phyloP scores from a whole-genome alignment of 2,113 vertebrate species.

The Zosterops hypoxanthus region DNA sequence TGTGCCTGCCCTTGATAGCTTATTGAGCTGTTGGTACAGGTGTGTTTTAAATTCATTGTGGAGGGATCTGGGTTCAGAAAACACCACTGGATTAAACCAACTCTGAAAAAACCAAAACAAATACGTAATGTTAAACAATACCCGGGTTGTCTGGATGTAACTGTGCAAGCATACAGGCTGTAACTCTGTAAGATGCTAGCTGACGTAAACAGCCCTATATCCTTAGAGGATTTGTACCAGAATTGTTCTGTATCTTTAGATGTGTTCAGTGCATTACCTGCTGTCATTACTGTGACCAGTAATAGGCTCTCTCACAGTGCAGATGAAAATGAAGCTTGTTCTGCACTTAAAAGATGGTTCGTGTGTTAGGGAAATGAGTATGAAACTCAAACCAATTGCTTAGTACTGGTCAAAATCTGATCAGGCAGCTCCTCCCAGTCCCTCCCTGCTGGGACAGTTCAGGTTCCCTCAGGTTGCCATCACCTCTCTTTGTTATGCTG shows the following conservation, averaged over 20 bases:
- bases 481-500: not conserved
- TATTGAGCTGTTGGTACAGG: not conserved
- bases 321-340: not conserved
- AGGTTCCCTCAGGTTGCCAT: fast-evolving
- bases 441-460: not conserved
- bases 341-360: no score
- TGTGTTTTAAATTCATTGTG: not conserved
- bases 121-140: fast-evolving
- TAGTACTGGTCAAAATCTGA: not conserved
- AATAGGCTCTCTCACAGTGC: not conserved
- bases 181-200: not conserved
- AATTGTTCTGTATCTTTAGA: not conserved
- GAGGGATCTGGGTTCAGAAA: not conserved
- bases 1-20: not conserved
- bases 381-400: not conserved
- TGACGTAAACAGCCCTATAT: not conserved
- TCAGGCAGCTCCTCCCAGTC: not conserved
- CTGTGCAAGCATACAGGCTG: not conserved
- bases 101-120: not conserved
- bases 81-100: not conserved
- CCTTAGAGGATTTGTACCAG: not conserved
- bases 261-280: not conserved
- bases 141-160: not conserved
- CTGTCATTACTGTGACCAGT: not conserved
- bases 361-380: not conserved